Base-by-base conservation (phyloP, 2,113 vertebrate genomes). In the Sula dactylatra region DNA sequence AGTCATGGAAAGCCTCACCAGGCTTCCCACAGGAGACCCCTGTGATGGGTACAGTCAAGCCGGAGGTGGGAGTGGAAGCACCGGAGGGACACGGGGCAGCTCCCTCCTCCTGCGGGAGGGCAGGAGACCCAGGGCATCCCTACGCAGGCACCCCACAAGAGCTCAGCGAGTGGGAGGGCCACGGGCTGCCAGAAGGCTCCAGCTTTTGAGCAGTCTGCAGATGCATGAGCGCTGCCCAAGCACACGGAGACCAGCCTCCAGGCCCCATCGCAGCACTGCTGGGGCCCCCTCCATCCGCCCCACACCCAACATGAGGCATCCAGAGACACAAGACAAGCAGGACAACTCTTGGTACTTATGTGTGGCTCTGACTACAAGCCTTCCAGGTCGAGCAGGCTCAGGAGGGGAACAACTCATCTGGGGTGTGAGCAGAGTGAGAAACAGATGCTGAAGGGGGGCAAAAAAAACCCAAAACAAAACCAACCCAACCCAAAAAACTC, bases 161-260 rank as follows among this genome's bases (percentile, higher is more conserved):
- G 40, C 67, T 50, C 40, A 36, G 47, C 1, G 1, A 61, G 25
- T 7, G 3, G 22, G 6, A 47, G 42, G 72, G n/a, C 34, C 59
- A 16, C 0, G 1, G 52, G 29, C 42, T 73, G 45, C 52, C 1
- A 7, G 64, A 18, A 40, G 15, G 25, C 31, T 80, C 67, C 40
- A 21, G 78, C 42, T 38, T 44, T 3, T 6, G 42, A 44, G 27
- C 13, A 13, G 29, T 4, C 7, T 36, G 22, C 20, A 40, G 67
- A 61, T 0, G 3, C 3, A 3, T 1, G 4, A 64, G 49, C 4
- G 1, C 56, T 32, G 27, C 50, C 52, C 1, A 1, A 29, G 49
- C 1, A 1, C 40, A 4, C 0, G 17, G 16, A 45, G 29, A 40
- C 6, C 49, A 24, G 42, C 40, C 25, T 54, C 59, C 52, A 11